Evolutionary conservation across 2,797 vertebrate species (phyloP).

Genomic region (Carcharodon carcharias): DNA sequence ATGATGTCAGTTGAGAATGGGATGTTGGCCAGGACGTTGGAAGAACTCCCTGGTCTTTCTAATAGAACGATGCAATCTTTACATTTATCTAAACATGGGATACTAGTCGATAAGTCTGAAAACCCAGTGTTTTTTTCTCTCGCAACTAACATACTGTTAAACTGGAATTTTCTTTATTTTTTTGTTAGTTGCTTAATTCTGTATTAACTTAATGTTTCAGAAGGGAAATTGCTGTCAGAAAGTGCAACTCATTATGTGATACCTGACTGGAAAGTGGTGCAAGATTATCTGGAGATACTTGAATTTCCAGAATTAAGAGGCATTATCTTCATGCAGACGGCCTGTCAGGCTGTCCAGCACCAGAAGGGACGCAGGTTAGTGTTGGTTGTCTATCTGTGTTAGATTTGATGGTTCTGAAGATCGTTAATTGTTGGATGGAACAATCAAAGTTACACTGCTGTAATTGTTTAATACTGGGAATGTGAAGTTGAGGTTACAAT

Average conservation of each 20-base stretch:
- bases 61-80: neutral
- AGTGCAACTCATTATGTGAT: slow-evolving; percentile 88
- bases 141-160: neutral
- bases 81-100: neutral
- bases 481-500: too few relatives aligned
- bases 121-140: neutral
- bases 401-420: neutral
- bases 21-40: neutral
- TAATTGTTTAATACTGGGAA: neutral
- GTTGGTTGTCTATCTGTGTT: neutral
- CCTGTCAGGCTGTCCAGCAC: slow-evolving; percentile 79
- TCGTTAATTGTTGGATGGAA: neutral
- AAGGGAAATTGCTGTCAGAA: slow-evolving; percentile 70
- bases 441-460: neutral
- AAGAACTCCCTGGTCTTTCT: neutral
- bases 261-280: slow-evolving; percentile 78
- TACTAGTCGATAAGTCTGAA: neutral
- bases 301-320: slow-evolving; percentile 83
- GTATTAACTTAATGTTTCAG: slow-evolving; percentile 56
- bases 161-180: slow-evolving; percentile 1
- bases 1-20: neutral
- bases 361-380: slow-evolving; percentile 82
- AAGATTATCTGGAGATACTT: slow-evolving; percentile 84
- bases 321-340: slow-evolving; percentile 84
- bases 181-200: neutral